These are phyloP conservation scores for Cataglyphis altisquamis DNA, from an alignment of 2,888 invertebrate species.

Conservation along the genomic window DNA sequence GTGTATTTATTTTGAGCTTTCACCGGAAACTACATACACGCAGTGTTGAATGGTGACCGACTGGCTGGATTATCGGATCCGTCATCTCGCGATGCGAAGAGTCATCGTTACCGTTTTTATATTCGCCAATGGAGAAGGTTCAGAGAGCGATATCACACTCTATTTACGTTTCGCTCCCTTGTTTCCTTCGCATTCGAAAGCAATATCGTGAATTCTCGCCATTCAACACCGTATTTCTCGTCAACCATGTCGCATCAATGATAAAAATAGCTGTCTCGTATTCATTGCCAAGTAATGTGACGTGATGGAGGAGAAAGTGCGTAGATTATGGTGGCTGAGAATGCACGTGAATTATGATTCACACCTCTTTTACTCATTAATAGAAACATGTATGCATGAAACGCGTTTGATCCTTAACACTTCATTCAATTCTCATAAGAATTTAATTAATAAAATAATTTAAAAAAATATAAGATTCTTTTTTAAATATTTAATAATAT, in stretches of 20 bases:
- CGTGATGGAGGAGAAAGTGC: background rate
- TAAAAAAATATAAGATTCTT: background rate
- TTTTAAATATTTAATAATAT: background rate
- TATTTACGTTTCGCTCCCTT: conserved; percentile 57
- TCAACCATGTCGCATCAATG: background rate
- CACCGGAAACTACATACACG: conserved; percentile 25
- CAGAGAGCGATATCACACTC: conserved; percentile 40
- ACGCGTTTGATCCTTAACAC: background rate
- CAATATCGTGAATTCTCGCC: conserved; percentile 35
- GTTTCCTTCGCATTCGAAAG: conserved; percentile 38
- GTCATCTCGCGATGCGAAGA: conserved; percentile 64
- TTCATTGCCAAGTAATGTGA: background rate
- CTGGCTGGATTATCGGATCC: conserved; percentile 71
- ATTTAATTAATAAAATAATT: background rate
- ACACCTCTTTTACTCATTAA: background rate
- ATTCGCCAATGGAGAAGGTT: conserved; percentile 40
- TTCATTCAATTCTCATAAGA: background rate
- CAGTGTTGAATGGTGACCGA: conserved; percentile 61
- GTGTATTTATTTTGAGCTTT: conserved; percentile 74
- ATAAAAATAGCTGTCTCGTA: conserved; percentile 6
- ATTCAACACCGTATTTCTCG: conserved; percentile 32
- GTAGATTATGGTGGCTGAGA: background rate
- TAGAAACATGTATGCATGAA: background rate
- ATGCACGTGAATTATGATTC: background rate
- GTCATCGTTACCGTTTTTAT: conserved; percentile 65